Evolutionary conservation across 2,888 invertebrate genomes (phyloP).

Genomic region (Drosophila anomalata): DNA sequence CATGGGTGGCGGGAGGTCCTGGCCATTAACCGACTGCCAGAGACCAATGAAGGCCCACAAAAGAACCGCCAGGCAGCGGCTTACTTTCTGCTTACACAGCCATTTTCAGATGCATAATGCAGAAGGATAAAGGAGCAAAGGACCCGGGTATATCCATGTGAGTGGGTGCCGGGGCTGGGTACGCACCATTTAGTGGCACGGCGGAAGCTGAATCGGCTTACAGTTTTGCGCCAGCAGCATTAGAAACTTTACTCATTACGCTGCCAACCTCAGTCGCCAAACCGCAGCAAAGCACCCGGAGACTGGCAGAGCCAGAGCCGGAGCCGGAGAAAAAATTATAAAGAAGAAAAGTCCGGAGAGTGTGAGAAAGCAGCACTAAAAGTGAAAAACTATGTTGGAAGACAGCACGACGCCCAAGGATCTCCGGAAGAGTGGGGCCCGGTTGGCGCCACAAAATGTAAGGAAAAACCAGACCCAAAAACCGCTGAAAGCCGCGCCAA

Average conservation of each 20-base stretch:
- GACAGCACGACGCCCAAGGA: constrained; percentile 42
- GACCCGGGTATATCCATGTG: constrained; percentile 32
- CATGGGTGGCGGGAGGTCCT: constrained; percentile 1
- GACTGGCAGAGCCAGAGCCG: background rate
- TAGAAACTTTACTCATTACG: constrained; percentile 80
- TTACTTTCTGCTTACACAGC: constrained; percentile 69
- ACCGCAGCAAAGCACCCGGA: constrained; percentile 62
- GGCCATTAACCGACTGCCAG: constrained; percentile 43
- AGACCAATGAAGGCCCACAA: constrained; percentile 63
- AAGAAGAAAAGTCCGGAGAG: constrained; percentile 5
- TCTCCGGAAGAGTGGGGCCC: constrained; percentile 5
- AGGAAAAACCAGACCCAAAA: constrained; percentile 42
- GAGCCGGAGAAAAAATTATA: constrained; percentile 3
- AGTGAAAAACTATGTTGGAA: constrained; percentile 77
- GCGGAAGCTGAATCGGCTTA: constrained; percentile 51
- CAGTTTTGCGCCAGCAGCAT: constrained; percentile 72
- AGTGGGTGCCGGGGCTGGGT: constrained; percentile 27
- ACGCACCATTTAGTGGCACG: constrained; percentile 66
- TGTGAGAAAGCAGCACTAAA: constrained; percentile 56
- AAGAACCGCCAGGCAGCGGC: constrained; percentile 37
- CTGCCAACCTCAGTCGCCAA: constrained; percentile 69
- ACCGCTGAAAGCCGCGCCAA: constrained; percentile 65
- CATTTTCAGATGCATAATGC: constrained; percentile 74
- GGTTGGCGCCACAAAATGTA: constrained; percentile 46
- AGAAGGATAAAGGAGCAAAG: constrained; percentile 16